phyloP scores from a whole-genome alignment of 2,888 invertebrate genomes.

The Hypselothyrea guttata region DNA sequence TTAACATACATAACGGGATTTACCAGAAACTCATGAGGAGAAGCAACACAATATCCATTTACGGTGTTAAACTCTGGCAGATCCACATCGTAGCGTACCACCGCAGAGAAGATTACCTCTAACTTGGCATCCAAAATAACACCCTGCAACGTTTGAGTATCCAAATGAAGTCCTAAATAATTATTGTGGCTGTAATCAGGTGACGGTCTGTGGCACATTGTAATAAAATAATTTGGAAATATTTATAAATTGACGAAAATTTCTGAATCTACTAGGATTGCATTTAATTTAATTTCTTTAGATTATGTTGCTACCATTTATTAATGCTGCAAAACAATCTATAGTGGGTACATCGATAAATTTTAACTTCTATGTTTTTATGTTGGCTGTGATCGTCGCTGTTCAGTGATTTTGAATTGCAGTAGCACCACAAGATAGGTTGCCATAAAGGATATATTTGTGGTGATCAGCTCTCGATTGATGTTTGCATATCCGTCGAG shows the following conservation, averaged over 20 bases:
- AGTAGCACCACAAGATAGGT: conserved; percentile 88
- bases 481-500: conserved; percentile 89
- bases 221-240: not conserved
- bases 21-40: conserved; percentile 83
- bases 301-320: too few relatives aligned
- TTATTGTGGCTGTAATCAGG: conserved; percentile 35
- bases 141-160: conserved; percentile 88
- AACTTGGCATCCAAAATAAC: conserved; percentile 89
- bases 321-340: too few relatives aligned
- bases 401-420: conserved; percentile 87
- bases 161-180: conserved; percentile 53
- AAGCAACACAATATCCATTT: conserved; percentile 82
- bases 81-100: conserved; percentile 93
- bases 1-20: conserved; percentile 97
- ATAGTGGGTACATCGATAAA: too few relatives aligned
- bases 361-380: not conserved
- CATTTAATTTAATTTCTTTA: too few relatives aligned
- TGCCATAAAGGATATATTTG: conserved; percentile 88
- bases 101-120: conserved; percentile 87
- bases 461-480: conserved; percentile 87
- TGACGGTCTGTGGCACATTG: conserved; percentile 48
- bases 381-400: conserved; percentile 52
- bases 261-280: too few relatives aligned
- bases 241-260: too few relatives aligned
- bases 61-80: conserved; percentile 90